Evolutionary conservation across 2,797 vertebrate genomes (phyloP), one percentile per base, ranked within the genome.

Genomic region (Valencia hispanica): DNA sequence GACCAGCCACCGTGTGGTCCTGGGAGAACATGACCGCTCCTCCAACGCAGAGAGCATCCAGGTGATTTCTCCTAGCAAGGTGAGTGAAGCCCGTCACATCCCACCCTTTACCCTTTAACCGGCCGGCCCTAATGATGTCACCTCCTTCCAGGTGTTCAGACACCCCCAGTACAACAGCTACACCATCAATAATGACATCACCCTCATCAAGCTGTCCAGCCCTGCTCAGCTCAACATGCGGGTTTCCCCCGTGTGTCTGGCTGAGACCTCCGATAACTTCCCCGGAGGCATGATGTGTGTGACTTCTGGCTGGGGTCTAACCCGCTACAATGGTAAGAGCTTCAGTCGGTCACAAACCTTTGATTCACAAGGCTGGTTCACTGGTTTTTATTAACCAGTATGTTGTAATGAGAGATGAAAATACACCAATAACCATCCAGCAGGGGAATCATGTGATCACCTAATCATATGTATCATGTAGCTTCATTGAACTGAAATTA

Each of bases 21-120:
- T 97, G 2, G 97, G 97, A 0, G 96, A 96, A 72, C 97, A 96
- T 25, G 91, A 97, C 88, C 95, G 95, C 72, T 80, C 87, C 0
- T 93, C 93, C 0, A 79, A 75, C 0, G 63, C 83, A 0, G 92
- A 96, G 81, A 1, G 79, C 2, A 77, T 95, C 87, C 97, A 97
- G 93, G 84, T 87, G 55, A 87, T 97, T 79, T 39, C 1, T 0
- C 88, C 97, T 0, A 83, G 86, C 68, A 53, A 95, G 96, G 96
- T 97, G 83, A 0, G 84, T 48, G 17, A 59, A 6, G 5, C 17
- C 2, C 53, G 22, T 0, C 20, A 0, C 17, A 34, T 1, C 2
- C 53, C 17, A 0, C 3, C 11, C 0, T 14, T 39, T 25, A 48
- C 15, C 20, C 30, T 8, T 25, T 5, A 7, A 22, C 32, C 5